Evolutionary conservation across 2,113 vertebrate species (phyloP).

Genomic region (Mus spicilegus): DNA sequence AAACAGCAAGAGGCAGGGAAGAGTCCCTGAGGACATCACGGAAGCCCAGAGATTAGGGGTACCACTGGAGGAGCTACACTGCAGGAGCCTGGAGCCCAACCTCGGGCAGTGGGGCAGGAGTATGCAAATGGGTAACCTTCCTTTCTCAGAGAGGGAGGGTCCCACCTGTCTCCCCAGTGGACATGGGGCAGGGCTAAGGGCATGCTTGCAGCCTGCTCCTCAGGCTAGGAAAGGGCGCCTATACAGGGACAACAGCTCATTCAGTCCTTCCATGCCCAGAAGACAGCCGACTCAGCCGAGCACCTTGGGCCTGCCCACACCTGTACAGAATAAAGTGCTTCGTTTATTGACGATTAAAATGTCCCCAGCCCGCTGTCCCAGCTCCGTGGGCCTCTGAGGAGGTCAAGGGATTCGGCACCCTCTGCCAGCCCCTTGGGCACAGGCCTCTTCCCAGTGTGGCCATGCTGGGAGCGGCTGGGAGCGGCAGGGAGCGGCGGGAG

Average conservation of each 20-base stretch:
- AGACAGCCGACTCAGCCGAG: slow-evolving; percentile 79
- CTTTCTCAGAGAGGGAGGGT: neutral
- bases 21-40: slow-evolving; percentile 69
- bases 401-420: slow-evolving; percentile 76
- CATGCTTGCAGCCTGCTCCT: neutral
- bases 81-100: neutral
- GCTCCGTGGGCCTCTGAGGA: slow-evolving; percentile 64
- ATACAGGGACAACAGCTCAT: no score
- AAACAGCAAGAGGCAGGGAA: neutral
- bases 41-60: slow-evolving; percentile 67
- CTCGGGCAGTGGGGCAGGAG: neutral
- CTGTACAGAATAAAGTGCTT: slow-evolving; percentile 92
- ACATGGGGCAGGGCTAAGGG: neutral
- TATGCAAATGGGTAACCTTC: neutral
- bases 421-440: neutral
- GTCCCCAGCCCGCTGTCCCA: slow-evolving; percentile 73
- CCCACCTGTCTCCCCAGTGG: neutral
- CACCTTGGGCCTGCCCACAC: slow-evolving; percentile 75
- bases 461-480: slow-evolving; percentile 52
- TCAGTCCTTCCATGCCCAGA: slow-evolving; percentile 79
- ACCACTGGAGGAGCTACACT: neutral
- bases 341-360: slow-evolving; percentile 87
- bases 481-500: neutral
- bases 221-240: neutral
- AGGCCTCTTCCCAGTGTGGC: slow-evolving; percentile 63